These are phyloP conservation scores for Loripinus fragilis DNA, from an alignment of 2,888 invertebrate species.

Conservation along the genomic window DNA sequence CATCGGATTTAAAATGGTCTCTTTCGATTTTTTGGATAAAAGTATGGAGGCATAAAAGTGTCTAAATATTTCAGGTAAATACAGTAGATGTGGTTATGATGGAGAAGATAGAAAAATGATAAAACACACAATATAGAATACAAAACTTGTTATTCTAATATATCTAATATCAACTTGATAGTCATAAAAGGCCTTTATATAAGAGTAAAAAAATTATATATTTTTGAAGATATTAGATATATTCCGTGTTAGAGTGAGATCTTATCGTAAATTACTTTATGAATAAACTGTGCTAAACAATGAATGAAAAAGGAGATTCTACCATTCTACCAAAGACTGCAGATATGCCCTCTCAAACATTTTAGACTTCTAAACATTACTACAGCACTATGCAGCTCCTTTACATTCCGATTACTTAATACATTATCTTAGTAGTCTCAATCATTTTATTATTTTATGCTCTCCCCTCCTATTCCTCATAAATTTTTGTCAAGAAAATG, in stretches of 20 bases:
- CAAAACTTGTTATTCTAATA: not conserved
- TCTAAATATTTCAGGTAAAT: too few species aligned
- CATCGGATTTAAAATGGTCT: too few species aligned
- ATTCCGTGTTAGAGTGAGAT: not conserved
- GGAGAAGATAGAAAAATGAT: not conserved
- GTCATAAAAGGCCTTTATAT: too few species aligned
- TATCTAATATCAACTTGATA: not conserved
- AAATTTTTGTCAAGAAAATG: too few species aligned
- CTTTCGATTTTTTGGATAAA: too few species aligned
- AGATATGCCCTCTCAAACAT: conserved; percentile 11
- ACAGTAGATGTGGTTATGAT: not conserved
- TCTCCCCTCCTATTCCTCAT: too few species aligned
- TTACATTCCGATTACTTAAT: too few species aligned
- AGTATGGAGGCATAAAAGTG: too few species aligned
- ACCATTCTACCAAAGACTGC: conserved; percentile 10
- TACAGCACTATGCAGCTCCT: too few species aligned
- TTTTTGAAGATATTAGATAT: conserved; percentile 13
- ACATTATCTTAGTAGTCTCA: too few species aligned
- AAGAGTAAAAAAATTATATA: too few species aligned
- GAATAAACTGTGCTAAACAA: conserved; percentile 4
- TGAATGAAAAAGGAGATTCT: conserved; percentile 13
- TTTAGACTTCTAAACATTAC: not conserved
- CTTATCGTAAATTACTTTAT: not conserved
- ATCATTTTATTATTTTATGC: too few species aligned
- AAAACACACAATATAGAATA: not conserved